A percentile compares a stretch with the other conserved stretches of the same genome.
Evolutionary conservation across 2,888 invertebrate species (phyloP).

Genomic region (Lymantria dispar): DNA sequence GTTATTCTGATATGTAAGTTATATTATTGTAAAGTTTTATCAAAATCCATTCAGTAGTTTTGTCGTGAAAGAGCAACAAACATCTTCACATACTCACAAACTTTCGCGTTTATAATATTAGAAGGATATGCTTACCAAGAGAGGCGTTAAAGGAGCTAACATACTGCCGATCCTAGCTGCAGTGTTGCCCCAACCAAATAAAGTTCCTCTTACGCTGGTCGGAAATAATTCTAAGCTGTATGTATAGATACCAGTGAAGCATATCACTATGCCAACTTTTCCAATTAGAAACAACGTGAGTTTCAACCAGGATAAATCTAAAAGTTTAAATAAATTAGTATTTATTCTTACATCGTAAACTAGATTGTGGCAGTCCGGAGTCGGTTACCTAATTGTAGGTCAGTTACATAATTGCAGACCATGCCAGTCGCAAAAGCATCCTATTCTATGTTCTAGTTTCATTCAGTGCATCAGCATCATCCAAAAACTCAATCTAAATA

Average conservation of each 20-base stretch:
- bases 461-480: no score
- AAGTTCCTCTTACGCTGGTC: constrained; percentile 62
- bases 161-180: constrained; percentile 63
- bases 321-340: background rate
- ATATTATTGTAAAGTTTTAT: no score
- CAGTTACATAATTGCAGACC: no score
- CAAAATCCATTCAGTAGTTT: no score
- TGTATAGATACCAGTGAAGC: constrained; percentile 65
- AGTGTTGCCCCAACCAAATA: constrained; percentile 60
- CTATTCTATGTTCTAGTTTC: no score
- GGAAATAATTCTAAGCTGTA: constrained; percentile 66
- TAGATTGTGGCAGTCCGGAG: background rate
- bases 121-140: constrained; percentile 56
- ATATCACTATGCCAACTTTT: constrained; percentile 59
- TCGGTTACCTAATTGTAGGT: no score
- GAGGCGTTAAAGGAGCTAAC: constrained; percentile 63
- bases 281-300: constrained; percentile 54
- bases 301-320: constrained; percentile 62
- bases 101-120: no score
- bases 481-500: no score
- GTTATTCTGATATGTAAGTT: no score
- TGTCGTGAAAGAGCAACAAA: no score
- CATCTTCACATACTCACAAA: no score
- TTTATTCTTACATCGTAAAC: background rate
- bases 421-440: no score